Evolutionary conservation across 2,797 vertebrate species (phyloP), one percentile per base, ranked within the genome.

Genomic region (Aselliscus stoliczkanus): DNA sequence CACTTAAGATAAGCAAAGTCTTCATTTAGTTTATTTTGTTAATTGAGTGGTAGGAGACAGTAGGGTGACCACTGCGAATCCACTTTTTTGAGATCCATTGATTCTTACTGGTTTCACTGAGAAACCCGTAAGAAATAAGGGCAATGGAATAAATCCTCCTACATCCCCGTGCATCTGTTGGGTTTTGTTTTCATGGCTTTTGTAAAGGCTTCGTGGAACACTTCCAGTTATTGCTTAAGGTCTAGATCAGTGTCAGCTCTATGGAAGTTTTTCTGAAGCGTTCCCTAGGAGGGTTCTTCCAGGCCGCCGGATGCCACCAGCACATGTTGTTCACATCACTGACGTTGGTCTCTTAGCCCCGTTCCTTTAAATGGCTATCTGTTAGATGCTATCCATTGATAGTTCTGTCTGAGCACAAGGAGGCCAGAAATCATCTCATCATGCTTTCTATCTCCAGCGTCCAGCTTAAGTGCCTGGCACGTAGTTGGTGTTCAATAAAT

Each of bases 221-320:
- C 18, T 52, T 90, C 27, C 58, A 64, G 37, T 54, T 17, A 52
- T 20, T 34, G 23, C 50, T 50, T 62, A 62, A 90, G 25, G 62
- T 64, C 31, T 37, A 82, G 31, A 31, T 64, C 34, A 44, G 20
- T 27, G 14, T 37, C 1, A 0, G 1, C 29, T 64, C 65, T 54
- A 37, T 0, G 31, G 44, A 58, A 42, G 27, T 3, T 39, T 67
- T 80, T 47, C 67, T 62, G 31, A 85, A 42, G 12, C 23, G 2
- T 76, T 50, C 17, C 29, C 54, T 1, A 31, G 60, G 37, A 47
- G 58, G 29, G 20, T 29, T 80, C 67, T 50, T 29, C 21, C 0
- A 20, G 52, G 39, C 2, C 17, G 10, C 44, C 10, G 0, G n/a
- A 47, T 0, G 0, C 25, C 4, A 17, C 20, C 31, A 5, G 1